Percentiles rank a stretch among this genome's conserved stretches.
phyloP scores from a whole-genome alignment of 1,140 invertebrate species.

The Bombus polaris region DNA sequence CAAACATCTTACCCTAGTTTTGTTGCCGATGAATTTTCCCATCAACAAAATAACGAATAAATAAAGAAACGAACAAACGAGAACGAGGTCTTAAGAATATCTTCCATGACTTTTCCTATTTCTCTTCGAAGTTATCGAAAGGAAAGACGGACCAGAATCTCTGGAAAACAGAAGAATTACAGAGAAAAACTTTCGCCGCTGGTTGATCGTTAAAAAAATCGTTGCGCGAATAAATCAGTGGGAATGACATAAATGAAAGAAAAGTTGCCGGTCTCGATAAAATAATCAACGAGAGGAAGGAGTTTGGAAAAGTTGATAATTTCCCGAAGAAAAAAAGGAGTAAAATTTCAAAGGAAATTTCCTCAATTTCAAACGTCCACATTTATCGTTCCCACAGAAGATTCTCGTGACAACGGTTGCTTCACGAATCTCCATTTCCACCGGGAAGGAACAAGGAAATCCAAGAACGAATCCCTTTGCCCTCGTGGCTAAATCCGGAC shows the following conservation, averaged over 20 bases:
- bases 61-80: no score
- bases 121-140: background rate
- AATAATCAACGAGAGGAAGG: background rate
- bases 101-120: background rate
- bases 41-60: no score
- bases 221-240: background rate
- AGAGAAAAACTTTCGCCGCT: background rate
- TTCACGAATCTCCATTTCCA: constrained; percentile 23
- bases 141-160: no score
- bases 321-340: background rate
- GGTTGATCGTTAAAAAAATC: background rate
- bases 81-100: no score
- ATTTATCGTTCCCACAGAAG: constrained; percentile 4
- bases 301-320: background rate
- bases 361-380: constrained; percentile 11
- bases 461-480: constrained; percentile 3
- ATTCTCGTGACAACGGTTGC: constrained; percentile 7
- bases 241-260: background rate
- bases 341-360: constrained; percentile 14
- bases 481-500: constrained; percentile 8
- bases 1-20: no score
- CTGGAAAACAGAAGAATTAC: no score
- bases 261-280: background rate
- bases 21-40: no score
- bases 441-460: constrained; percentile 2